These are phyloP conservation scores for Aurelia sp. DNA, from an alignment of 30 jellyfish, hydroid and myxozoan genomes.

Conservation along the genomic window DNA sequence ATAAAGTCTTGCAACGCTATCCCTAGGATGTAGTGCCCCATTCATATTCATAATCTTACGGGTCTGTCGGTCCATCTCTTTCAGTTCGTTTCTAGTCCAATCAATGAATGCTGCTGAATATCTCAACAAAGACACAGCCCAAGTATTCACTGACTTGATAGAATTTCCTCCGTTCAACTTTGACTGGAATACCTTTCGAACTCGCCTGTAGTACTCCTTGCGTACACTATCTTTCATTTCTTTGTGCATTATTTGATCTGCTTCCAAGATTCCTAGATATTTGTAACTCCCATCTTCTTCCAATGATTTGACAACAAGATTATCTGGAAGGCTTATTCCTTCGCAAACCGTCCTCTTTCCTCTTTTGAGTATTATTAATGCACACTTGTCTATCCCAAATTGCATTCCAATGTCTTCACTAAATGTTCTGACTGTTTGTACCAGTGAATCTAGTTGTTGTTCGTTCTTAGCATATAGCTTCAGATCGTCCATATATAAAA, in stretches of 20 bases:
- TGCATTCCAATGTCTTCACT: no score
- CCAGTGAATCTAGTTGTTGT: no score
- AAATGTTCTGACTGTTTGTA: no score
- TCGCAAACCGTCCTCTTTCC: slow-evolving; percentile 1
- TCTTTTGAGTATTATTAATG: slow-evolving; percentile 17
- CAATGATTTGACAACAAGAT: slow-evolving; percentile 8
- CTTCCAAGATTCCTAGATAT: not conserved
- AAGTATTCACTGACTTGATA: slow-evolving; percentile 29
- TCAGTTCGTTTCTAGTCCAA: slow-evolving; percentile 25
- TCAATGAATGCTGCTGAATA: slow-evolving; percentile 26
- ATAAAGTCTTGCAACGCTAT: no score
- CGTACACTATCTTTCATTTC: slow-evolving; percentile 19
- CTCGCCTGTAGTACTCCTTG: slow-evolving; percentile 21
- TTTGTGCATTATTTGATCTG: slow-evolving; percentile 17
- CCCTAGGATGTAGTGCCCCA: no score
- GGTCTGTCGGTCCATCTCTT: slow-evolving; percentile 20
- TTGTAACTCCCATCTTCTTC: no score
- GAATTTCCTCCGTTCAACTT: slow-evolving; percentile 15
- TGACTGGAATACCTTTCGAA: slow-evolving; percentile 12
- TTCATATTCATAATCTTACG: not conserved
- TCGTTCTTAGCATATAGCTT: no score
- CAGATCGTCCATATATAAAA: not conserved
- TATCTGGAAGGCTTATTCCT: slow-evolving; percentile 2
- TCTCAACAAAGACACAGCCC: slow-evolving; percentile 26
- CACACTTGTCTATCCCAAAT: not conserved